These are phyloP conservation scores for Dromius quadrimaculatus DNA, from an alignment of 2,888 invertebrate species.

Conservation along the genomic window DNA sequence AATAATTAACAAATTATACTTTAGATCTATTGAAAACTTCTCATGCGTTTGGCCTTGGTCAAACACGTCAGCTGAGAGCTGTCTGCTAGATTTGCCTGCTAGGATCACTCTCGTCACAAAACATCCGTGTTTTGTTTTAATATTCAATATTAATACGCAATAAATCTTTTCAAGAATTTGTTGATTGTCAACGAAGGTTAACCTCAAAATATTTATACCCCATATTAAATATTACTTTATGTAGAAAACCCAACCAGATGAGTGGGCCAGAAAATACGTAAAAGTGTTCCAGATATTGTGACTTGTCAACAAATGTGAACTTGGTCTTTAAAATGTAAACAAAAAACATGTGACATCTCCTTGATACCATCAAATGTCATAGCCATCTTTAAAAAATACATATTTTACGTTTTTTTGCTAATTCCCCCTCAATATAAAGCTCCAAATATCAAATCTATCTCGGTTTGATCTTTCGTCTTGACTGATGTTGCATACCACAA, in stretches of 20 bases:
- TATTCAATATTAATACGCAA: no score
- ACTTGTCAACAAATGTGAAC: slow-evolving; percentile 53
- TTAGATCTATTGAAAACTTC: no score
- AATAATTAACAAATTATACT: no score
- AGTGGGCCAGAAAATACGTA: slow-evolving; percentile 15
- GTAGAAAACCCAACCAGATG: slow-evolving; percentile 41
- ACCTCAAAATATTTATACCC: not conserved
- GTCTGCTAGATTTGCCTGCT: no score
- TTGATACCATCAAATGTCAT: not conserved
- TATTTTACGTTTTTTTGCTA: not conserved
- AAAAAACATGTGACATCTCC: slow-evolving; percentile 48
- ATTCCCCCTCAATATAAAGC: not conserved
- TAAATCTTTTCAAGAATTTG: no score
- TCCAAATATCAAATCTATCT: slow-evolving; percentile 34
- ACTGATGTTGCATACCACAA: slow-evolving; percentile 49
- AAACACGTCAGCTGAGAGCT: no score
- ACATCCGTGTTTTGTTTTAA: no score
- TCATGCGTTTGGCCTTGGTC: no score
- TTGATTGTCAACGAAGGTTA: no score
- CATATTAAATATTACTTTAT: no score
- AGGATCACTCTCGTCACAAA: no score
- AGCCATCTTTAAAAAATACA: slow-evolving; percentile 17
- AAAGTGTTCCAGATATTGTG: slow-evolving; percentile 47
- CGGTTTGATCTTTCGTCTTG: slow-evolving; percentile 37
- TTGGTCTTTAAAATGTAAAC: slow-evolving; percentile 49